Evolutionary conservation across 2,888 invertebrate genomes (phyloP).

Genomic region (Nephrocerus scutellatus): DNA sequence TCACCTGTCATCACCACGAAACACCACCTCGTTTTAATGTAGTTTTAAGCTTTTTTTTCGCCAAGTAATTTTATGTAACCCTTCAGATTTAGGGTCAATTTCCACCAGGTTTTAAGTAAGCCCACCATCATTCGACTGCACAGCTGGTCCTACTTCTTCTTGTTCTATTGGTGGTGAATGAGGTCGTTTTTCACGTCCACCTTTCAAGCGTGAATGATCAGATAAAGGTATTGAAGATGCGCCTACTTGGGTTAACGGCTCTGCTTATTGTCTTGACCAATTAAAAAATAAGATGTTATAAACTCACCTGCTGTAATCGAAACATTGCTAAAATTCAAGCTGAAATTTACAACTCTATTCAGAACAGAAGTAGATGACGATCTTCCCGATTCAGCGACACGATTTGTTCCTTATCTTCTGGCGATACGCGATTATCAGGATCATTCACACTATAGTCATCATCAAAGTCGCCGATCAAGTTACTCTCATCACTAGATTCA

Average conservation of each 20-base stretch:
- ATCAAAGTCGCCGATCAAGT: too few species aligned
- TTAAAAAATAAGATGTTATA: too few species aligned
- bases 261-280: neutral
- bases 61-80: constrained; percentile 7
- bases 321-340: constrained; percentile 6
- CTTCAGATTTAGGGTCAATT: constrained; percentile 7
- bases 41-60: constrained; percentile 9
- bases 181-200: constrained; percentile 5
- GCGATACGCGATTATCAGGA: too few species aligned
- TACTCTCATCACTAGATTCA: too few species aligned
- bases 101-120: too few species aligned
- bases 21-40: constrained; percentile 9
- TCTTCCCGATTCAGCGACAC: too few species aligned
- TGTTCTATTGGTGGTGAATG: constrained; percentile 4
- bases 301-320: constrained; percentile 2
- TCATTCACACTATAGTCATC: too few species aligned
- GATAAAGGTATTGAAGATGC: too few species aligned
- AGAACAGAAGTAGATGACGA: too few species aligned
- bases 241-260: constrained; percentile 1
- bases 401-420: too few species aligned
- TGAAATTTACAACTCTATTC: neutral
- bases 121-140: too few species aligned
- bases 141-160: neutral
- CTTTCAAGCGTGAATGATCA: too few species aligned
- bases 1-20: constrained; percentile 6